Evolutionary conservation across 2,113 vertebrate genomes (phyloP), one percentile per base, ranked within the genome.

Genomic region (Malurus melanocephalus): DNA sequence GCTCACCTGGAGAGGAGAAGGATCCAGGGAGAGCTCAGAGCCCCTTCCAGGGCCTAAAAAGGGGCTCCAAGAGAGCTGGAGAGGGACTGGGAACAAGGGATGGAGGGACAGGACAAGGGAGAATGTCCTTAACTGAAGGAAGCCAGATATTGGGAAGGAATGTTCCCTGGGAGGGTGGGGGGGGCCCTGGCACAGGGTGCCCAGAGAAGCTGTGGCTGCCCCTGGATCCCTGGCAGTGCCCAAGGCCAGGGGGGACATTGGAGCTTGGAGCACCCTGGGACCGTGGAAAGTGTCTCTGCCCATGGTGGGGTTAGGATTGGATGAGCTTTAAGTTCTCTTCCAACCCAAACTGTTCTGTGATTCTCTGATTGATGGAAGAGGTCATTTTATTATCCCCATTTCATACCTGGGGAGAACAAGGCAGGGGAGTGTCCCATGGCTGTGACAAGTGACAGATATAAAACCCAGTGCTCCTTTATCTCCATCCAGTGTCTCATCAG

Each of bases 341-440:
- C 24, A 19, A 60, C 27, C 24, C 59, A 61, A 28, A 61, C 9
- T 18, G 40, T 61, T 26, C 59, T 42, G 26, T 61, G 19, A 61
- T 61, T 28, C 35, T 42, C 38, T 28, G 17, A 28, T 61, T 43
- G 15, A 33, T 42, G 22, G 51, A 59, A 59, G 33, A 59, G 13
- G 22, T 57, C 0, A 8, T 53, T 52, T 33, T 30, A 16, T 51
- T 45, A 35, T 20, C 22, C 22, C 38, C 60, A 1, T 56, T 60
- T 55, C 13, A 4, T 48, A 55, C 17, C 40, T 22, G 16, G n/a
- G 74, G 42, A 84, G 24, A 40, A 15, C 16, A 38, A 55, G 21
- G 56, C 67, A 28, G 2, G 1, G 33, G 42, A 49, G 6, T 1
- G 2, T 45, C 38, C 18, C 0, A 5, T 24, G 52, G 46, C 64